Percentiles rank a stretch among this genome's conserved stretches.
Conservation (phyloP, 2,113 vertebrate genomes). For the Carollia perspicillata region DNA sequence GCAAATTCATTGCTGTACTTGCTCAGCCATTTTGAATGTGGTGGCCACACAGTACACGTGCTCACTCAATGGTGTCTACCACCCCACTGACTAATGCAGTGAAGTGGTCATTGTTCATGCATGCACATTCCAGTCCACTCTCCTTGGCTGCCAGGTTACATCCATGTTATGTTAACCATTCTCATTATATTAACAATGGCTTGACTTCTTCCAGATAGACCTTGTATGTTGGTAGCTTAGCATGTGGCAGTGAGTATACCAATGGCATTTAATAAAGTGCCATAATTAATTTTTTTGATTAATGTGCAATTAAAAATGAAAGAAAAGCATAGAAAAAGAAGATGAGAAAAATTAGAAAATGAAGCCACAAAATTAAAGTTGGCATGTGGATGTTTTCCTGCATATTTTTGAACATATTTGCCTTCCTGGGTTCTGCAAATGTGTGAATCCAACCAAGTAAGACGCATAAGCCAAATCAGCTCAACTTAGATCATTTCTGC, state of each 20-base stretch:
- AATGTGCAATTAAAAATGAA: neutral
- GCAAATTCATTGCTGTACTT: no score
- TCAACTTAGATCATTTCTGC: neutral
- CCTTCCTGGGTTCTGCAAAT: neutral
- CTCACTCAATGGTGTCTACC: no score
- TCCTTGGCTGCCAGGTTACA: no score
- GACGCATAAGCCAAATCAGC: neutral
- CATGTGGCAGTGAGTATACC: neutral
- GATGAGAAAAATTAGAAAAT: neutral
- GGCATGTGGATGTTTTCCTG: neutral
- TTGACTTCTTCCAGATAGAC: no score
- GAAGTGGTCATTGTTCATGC: no score
- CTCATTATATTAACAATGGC: no score
- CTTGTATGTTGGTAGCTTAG: neutral
- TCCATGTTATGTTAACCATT: no score
- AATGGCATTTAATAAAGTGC: neutral
- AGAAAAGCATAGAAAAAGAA: neutral
- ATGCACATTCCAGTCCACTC: no score
- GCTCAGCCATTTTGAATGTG: no score
- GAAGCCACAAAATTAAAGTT: neutral
- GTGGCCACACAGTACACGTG: no score
- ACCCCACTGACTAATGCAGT: no score
- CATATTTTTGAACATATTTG: neutral
- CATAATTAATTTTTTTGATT: neutral
- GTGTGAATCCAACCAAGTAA: neutral